These are phyloP conservation scores for Abramis brama DNA, from an alignment of 2,113 vertebrate species.

Conservation along the genomic window DNA sequence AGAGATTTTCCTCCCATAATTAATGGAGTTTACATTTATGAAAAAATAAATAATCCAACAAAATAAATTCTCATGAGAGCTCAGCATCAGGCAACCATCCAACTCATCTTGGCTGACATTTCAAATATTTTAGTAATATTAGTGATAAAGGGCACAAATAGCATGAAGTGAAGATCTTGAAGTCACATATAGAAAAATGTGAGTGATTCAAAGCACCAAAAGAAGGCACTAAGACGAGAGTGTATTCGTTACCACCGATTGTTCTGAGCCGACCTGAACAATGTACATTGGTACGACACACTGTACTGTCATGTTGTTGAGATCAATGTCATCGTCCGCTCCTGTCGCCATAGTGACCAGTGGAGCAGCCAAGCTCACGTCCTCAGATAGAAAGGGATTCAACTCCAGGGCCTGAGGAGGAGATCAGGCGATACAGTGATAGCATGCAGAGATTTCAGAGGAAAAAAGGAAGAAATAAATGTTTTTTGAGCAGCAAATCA, in stretches of 20 bases:
- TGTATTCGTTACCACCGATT: conserved; percentile 58
- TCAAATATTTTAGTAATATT: conserved; percentile 4
- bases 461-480: neutral
- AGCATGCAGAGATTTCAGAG: neutral
- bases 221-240: neutral
- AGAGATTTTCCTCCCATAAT: neutral
- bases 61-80: neutral
- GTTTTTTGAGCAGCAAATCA: no score
- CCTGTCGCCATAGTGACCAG: conserved; percentile 29
- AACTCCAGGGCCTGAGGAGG: neutral
- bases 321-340: conserved; percentile 64
- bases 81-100: neutral
- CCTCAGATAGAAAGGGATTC: neutral
- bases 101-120: neutral
- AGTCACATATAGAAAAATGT: neutral
- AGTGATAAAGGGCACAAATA: neutral
- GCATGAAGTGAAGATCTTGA: neutral
- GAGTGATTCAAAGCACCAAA: neutral
- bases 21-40: neutral
- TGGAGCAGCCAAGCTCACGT: conserved; percentile 47
- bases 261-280: conserved; percentile 75
- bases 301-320: conserved; percentile 68
- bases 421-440: neutral
- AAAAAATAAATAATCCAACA: neutral
- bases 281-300: conserved; percentile 76